Base-by-base conservation (phyloP, 2,888 invertebrate genomes). In the Drosophila emarginata region DNA sequence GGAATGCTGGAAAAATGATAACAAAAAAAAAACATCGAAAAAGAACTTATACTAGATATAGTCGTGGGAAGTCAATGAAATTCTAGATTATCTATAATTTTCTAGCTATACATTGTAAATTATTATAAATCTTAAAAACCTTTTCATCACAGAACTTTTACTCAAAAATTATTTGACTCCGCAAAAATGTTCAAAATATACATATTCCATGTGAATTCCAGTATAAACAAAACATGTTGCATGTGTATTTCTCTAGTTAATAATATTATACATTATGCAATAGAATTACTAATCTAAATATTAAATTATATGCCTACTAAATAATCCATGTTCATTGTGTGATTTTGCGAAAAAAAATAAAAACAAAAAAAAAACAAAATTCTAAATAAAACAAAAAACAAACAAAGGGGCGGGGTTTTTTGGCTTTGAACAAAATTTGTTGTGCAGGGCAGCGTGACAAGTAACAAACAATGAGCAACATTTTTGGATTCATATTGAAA, bases 391-490 rank as follows among this genome's bases (percentile, higher is more conserved):
- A 60, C 54, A 64, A 70, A 53, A 45, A 15, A 9, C 9, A 45
- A 45, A 45, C 15, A 9, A 45, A 18, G 45, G 11, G 45, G 45
- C 18, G 45, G 45, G 18, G 45, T 5, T 32, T 45, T 45, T 36
- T 18, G 54, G 36, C 1, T 32, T 32, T 32, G 36, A 36, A 54
- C n/a, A n/a, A 12, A 21, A 21, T 37, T 45, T 45, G 45, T 63
- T 80, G 87, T 67, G 84, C 87, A 80, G 84, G 76, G 79, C 87
- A 81, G 82, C 82, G 85, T 82, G 87, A 84, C 85, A 79, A 70
- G 84, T 78, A 80, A 66, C 79, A 80, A 78, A 77, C 71, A 78
- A 67, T 67, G 72, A 61, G 51, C 61, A 64, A 59, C 52, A 64
- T 64, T 72, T 67, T 72, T 67, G 61, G 65, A 77, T 61, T 52